Evolutionary conservation across 2,113 vertebrate genomes (phyloP).

Genomic region (Pogonocichla stellata): DNA sequence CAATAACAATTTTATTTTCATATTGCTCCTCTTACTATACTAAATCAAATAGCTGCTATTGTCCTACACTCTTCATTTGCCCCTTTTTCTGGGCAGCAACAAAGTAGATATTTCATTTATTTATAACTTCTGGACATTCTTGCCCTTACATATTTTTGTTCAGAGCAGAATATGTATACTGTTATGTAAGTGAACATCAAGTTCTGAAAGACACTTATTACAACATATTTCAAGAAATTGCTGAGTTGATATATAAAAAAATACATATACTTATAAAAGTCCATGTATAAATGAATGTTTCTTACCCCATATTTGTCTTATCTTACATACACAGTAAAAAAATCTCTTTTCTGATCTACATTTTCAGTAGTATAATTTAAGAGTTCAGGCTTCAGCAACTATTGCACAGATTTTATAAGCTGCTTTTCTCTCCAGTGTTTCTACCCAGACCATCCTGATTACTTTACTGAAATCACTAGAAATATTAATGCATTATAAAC

Average conservation of each 20-base stretch:
- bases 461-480: not conserved
- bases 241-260: not conserved
- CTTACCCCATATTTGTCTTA: not conserved
- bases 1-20: not conserved
- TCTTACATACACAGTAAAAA: not conserved
- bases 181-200: not conserved
- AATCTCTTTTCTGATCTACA: not conserved
- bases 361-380: not conserved
- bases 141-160: not conserved
- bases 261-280: not conserved
- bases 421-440: not conserved
- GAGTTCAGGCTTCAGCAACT: not conserved
- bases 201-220: not conserved
- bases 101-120: not conserved
- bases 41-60: not conserved
- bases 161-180: not conserved
- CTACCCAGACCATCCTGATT: not conserved
- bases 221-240: not conserved
- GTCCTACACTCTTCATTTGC: not conserved
- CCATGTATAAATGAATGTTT: not conserved
- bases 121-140: not conserved
- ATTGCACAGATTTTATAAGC: not conserved
- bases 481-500: not conserved
- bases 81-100: not conserved
- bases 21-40: not conserved